Evolutionary conservation across 2,888 invertebrate species (phyloP).

Genomic region (Leucozona laternaria): DNA sequence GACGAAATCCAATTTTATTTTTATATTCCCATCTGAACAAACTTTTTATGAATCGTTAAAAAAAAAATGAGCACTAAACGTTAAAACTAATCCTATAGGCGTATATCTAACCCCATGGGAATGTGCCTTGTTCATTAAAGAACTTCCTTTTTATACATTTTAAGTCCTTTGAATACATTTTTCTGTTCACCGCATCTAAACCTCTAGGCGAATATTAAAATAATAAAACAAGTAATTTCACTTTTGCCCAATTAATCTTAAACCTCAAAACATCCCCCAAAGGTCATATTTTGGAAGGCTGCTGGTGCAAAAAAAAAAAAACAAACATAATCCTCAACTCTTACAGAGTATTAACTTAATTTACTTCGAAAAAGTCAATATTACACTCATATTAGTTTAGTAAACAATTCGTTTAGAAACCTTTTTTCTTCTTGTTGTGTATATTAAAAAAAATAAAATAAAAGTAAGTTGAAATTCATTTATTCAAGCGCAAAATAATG

Average conservation of each 20-base stretch:
- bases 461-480: neutral
- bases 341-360: slow-evolving; percentile 8
- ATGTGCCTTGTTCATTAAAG: neutral
- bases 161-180: neutral
- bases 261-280: slow-evolving; percentile 24
- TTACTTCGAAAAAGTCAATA: slow-evolving; percentile 8
- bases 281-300: slow-evolving; percentile 9
- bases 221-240: slow-evolving; percentile 25
- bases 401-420: neutral
- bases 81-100: neutral
- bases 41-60: slow-evolving; percentile 1
- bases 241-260: slow-evolving; percentile 16
- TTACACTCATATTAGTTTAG: slow-evolving; percentile 18
- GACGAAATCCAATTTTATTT: neutral
- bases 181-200: neutral
- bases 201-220: slow-evolving; percentile 10
- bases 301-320: neutral
- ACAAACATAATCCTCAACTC: neutral
- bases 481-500: slow-evolving; percentile 6
- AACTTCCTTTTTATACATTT: neutral
- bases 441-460: neutral
- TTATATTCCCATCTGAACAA: neutral
- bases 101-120: neutral
- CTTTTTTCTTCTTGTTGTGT: neutral
- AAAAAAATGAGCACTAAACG: neutral